phyloP scores from a whole-genome alignment of 2,113 vertebrate species.

The human (Homo sapiens) region GRCh38 chr16:6045001-6045500 shows the following conservation, averaged over 20 bases:
- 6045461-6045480: background rate
- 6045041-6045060: background rate
- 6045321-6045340: background rate
- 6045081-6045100: background rate
- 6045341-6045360: background rate
- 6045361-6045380: background rate
- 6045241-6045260: background rate
- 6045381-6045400: background rate
- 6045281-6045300: background rate
- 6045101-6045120: background rate
- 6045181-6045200: background rate
- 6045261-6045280: background rate
- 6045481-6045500: background rate
- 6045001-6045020: background rate
- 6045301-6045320: background rate
- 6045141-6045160: background rate
- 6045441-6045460: background rate
- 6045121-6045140: background rate
- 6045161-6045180: background rate
- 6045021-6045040: background rate
- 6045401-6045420: background rate
- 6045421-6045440: background rate
- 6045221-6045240: background rate
- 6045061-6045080: background rate
- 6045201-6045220: background rate